phyloP scores from a whole-genome alignment of 2,113 vertebrate species.

The Cephalopterus ornatus region DNA sequence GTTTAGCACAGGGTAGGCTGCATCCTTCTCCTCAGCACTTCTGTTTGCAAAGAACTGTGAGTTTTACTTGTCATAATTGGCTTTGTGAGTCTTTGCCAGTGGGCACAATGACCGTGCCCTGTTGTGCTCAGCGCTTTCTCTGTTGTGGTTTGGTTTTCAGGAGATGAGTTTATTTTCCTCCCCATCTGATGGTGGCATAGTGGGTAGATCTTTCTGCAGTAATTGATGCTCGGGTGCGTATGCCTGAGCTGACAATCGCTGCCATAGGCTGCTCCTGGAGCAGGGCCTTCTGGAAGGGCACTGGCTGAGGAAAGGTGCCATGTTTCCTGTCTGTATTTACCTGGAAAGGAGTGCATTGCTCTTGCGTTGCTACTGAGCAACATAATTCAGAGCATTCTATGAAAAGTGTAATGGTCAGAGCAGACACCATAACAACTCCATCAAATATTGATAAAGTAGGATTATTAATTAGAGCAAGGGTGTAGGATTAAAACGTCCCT shows the following conservation, averaged over 20 bases:
- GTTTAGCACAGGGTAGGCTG: background rate
- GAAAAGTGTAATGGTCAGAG: slow-evolving; percentile 31
- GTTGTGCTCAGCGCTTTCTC: background rate
- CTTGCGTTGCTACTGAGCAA: background rate
- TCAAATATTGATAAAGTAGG: slow-evolving; percentile 56
- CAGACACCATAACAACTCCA: background rate
- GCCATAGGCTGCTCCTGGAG: background rate
- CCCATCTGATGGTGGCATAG: background rate
- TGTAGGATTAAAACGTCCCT: slow-evolving; percentile 45
- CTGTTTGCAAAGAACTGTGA: background rate
- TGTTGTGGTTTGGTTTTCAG: background rate
- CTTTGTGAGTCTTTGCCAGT: background rate
- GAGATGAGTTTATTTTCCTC: background rate
- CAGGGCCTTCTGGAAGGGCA: background rate
- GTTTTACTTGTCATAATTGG: background rate
- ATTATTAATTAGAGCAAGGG: slow-evolving; percentile 59
- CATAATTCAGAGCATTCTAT: background rate
- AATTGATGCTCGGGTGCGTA: background rate
- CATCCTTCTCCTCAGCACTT: background rate
- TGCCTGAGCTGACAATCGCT: background rate
- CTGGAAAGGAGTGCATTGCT: background rate
- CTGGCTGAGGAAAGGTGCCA: rapidly evolving
- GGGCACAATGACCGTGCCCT: background rate
- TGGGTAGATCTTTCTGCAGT: background rate
- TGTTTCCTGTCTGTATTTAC: rapidly evolving